These are phyloP conservation scores for Mus caroli DNA, from an alignment of 2,797 vertebrate genomes.

Conservation along the genomic window DNA sequence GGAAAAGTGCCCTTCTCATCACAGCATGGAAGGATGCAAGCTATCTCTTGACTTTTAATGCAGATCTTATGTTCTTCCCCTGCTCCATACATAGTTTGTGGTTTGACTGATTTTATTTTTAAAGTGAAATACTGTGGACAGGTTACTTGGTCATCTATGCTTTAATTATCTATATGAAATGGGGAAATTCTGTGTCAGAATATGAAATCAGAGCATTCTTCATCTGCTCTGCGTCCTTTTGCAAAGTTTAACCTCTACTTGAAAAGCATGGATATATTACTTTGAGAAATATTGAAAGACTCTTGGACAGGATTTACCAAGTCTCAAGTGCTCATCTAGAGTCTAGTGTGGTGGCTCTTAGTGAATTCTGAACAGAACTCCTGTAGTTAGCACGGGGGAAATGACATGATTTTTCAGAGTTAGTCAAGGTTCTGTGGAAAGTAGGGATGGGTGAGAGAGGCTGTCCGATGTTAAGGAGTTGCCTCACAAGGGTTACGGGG, in stretches of 20 bases:
- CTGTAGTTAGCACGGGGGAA: not conserved
- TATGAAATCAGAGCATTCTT: not conserved
- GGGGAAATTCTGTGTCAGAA: not conserved
- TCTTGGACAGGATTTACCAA: not conserved
- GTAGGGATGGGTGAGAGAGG: not conserved
- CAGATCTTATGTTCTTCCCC: not conserved
- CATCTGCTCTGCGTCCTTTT: not conserved
- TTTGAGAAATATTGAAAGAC: not conserved
- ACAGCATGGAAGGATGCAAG: rapidly evolving
- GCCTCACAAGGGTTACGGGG: not conserved
- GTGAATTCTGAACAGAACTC: not conserved
- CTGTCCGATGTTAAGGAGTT: too few relatives aligned
- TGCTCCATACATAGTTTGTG: not conserved
- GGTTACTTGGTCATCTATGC: not conserved
- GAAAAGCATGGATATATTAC: not conserved
- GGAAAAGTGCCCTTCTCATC: not conserved
- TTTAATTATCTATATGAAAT: not conserved
- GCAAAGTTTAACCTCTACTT: not conserved
- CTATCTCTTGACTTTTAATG: not conserved
- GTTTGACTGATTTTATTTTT: not conserved
- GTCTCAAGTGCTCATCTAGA: not conserved
- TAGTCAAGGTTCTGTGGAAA: not conserved
- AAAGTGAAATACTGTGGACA: not conserved
- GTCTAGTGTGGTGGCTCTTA: not conserved
- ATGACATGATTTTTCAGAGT: not conserved